A percentile compares a stretch with the other conserved stretches of the same genome.
Conservation (phyloP, 1,140 invertebrate species). For the Neodiprion virginianus region DNA sequence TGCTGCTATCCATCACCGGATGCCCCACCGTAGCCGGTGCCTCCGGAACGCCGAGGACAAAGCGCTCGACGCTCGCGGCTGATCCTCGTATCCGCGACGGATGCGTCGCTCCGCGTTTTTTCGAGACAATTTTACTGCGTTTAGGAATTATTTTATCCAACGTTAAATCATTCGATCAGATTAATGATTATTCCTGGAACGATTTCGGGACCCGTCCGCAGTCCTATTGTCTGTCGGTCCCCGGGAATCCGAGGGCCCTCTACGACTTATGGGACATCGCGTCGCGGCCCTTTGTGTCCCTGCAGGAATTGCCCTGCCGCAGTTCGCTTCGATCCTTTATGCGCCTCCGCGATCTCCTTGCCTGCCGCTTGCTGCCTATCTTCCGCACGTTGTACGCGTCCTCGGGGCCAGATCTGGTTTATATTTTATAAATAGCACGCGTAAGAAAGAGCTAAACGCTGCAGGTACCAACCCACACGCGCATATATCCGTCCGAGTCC, state of each 20-base stretch:
- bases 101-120: slow-evolving; percentile 16
- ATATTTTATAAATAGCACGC: slow-evolving; percentile 5
- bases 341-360: not conserved
- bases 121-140: slow-evolving; percentile 21
- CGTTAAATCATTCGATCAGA: slow-evolving; percentile 33
- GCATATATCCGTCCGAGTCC: too few relatives aligned
- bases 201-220: slow-evolving; percentile 19
- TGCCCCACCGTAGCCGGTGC: slow-evolving; percentile 22
- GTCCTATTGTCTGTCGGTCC: slow-evolving; percentile 27
- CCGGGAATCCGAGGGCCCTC: slow-evolving; percentile 21
- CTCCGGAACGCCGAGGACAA: slow-evolving; percentile 16
- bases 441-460: not conserved
- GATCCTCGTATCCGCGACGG: slow-evolving; percentile 18
- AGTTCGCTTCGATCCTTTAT: not conserved
- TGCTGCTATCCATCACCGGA: slow-evolving; percentile 42
- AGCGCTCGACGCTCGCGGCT: slow-evolving; percentile 8
- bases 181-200: slow-evolving; percentile 38
- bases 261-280: slow-evolving; percentile 32
- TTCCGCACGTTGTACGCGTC: not conserved
- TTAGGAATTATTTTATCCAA: slow-evolving; percentile 35
- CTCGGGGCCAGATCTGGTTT: slow-evolving; percentile 6
- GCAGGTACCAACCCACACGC: too few relatives aligned
- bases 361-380: not conserved
- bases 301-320: not conserved
- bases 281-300: slow-evolving; percentile 33